A percentile compares a stretch with the other conserved stretches of the same genome.
Evolutionary conservation across 2,888 invertebrate species (phyloP).

Genomic region (Mythimna loreyi): DNA sequence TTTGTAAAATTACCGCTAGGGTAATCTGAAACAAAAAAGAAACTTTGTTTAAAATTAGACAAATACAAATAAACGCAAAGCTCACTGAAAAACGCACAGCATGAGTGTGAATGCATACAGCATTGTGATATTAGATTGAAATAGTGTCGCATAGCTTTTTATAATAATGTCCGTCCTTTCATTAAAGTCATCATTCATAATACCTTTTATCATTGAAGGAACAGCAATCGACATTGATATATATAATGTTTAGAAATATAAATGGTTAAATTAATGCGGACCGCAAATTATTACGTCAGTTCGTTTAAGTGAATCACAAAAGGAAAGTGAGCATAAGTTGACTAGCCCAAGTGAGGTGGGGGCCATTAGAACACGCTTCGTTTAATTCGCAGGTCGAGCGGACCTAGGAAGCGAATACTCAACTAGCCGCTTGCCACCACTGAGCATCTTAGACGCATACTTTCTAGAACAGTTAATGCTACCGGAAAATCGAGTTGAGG

Average conservation of each 20-base stretch:
- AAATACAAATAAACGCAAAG: conserved; percentile 35
- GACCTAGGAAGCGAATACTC: conserved; percentile 56
- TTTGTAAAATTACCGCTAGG: conserved; percentile 92
- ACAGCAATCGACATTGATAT: conserved; percentile 20
- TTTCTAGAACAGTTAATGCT: conserved; percentile 50
- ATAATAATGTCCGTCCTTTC: conserved; percentile 58
- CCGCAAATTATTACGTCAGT: conserved; percentile 72
- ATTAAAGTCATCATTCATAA: conserved; percentile 29
- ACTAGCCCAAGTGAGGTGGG: conserved; percentile 58
- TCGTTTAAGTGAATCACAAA: conserved; percentile 74
- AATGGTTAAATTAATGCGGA: conserved; percentile 62
- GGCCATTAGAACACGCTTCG: conserved; percentile 57
- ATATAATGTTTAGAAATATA: conserved; percentile 52
- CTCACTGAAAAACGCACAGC: conserved; percentile 57
- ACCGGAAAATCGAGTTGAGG: conserved; percentile 42
- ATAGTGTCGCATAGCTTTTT: conserved; percentile 46
- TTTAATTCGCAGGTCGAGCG: conserved; percentile 52
- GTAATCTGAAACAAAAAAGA: conserved; percentile 91
- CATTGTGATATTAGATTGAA: conserved; percentile 10
- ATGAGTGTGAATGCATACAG: conserved; percentile 22
- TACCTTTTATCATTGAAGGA: not conserved
- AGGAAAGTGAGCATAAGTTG: conserved; percentile 74
- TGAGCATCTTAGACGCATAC: conserved; percentile 28
- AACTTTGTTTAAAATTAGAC: conserved; percentile 49
- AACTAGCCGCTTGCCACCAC: conserved; percentile 20